Evolutionary conservation across 2,113 vertebrate species (phyloP).

Genomic region (Spilogale gracilis): DNA sequence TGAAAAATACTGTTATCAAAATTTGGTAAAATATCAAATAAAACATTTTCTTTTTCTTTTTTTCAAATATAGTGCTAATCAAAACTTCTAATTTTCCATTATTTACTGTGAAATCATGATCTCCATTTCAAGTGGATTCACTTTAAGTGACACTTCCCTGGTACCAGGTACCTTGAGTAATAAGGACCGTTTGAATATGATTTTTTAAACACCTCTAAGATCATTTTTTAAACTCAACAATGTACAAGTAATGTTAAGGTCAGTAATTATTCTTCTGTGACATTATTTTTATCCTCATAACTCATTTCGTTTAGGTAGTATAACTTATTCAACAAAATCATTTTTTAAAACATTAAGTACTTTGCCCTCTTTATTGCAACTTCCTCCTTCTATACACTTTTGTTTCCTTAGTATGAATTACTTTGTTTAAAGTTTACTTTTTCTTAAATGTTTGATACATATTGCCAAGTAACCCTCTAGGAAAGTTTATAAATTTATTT

Average conservation of each 20-base stretch:
- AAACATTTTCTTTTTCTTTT: neutral
- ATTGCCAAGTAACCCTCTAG: neutral
- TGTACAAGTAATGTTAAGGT: neutral
- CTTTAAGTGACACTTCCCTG: neutral
- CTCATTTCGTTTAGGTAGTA: neutral
- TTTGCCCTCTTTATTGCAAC: neutral
- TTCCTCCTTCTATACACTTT: neutral
- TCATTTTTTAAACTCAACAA: neutral
- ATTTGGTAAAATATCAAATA: conserved; percentile 10
- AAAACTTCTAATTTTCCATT: neutral
- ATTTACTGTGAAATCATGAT: neutral
- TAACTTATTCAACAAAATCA: conserved; percentile 31
- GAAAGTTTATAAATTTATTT: neutral
- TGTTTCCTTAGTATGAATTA: conserved; percentile 19
- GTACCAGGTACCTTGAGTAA: neutral
- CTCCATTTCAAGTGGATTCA: neutral
- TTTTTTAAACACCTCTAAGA: conserved; percentile 21
- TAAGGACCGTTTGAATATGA: neutral
- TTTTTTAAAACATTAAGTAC: neutral
- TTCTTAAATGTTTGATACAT: neutral
- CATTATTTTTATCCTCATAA: conserved; percentile 22
- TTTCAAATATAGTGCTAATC: neutral
- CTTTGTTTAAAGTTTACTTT: neutral
- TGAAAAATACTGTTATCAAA: neutral
- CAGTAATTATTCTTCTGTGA: neutral